These are phyloP conservation scores for Penaeus indicus DNA, from an alignment of 1,140 invertebrate species.

Conservation along the genomic window DNA sequence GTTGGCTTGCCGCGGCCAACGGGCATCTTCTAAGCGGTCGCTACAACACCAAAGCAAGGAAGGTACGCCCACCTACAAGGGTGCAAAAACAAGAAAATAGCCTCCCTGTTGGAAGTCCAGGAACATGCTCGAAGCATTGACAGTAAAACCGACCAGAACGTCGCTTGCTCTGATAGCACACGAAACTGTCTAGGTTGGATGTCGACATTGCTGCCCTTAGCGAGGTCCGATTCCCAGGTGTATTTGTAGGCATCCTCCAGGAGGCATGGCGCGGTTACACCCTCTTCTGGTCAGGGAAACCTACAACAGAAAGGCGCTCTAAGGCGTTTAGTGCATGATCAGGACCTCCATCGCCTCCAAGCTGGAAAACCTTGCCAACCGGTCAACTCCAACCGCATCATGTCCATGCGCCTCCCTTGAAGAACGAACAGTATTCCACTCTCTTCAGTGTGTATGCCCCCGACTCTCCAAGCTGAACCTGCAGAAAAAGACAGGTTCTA, in stretches of 20 bases:
- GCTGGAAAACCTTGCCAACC: too few species aligned
- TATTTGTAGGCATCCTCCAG: background rate
- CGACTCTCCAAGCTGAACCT: background rate
- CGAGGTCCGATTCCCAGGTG: slow-evolving; percentile 1
- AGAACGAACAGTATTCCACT: background rate
- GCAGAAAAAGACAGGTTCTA: slow-evolving; percentile 6
- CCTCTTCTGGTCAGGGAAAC: background rate
- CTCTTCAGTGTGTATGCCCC: too few species aligned
- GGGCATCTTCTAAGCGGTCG: background rate
- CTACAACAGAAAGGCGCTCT: background rate
- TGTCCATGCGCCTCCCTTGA: background rate
- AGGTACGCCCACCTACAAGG: background rate
- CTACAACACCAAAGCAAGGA: background rate
- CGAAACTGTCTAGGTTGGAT: too few species aligned
- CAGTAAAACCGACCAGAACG: slow-evolving; percentile 2
- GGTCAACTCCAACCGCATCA: background rate
- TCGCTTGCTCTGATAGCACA: background rate
- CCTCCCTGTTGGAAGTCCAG: background rate
- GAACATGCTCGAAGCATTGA: background rate
- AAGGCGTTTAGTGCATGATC: too few species aligned
- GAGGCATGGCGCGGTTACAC: slow-evolving; percentile 9
- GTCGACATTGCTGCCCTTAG: too few species aligned
- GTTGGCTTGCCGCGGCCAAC: background rate
- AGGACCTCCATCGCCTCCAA: slow-evolving; percentile 10
- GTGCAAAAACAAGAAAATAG: background rate